Percentiles rank a stretch among this genome's conserved stretches.
Conservation (phyloP, 1,140 invertebrate genomes). For the Apis florea region DNA sequence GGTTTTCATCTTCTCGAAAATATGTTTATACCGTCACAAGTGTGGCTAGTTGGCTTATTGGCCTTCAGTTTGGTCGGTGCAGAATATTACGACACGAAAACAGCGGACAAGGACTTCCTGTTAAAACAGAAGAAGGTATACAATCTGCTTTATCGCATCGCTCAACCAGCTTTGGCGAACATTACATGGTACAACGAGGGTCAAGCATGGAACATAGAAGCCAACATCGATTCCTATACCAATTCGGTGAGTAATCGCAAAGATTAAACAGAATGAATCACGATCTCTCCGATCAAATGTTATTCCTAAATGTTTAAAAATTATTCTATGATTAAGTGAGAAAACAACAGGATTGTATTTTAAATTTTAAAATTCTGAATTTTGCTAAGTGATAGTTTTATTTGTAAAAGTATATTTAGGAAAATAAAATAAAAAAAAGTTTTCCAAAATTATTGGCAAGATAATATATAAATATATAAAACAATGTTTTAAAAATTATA, state of each 20-base stretch:
- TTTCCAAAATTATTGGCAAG: background rate
- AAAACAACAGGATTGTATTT: too few species aligned
- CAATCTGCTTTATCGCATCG: conserved; percentile 83
- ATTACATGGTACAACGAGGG: conserved; percentile 79
- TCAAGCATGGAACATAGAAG: conserved; percentile 81
- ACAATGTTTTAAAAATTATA: background rate
- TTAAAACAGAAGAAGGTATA: conserved; percentile 83
- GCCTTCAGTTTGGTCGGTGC: conserved; percentile 48
- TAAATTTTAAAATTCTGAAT: too few species aligned
- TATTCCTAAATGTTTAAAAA: too few species aligned
- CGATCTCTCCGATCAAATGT: too few species aligned
- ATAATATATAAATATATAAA: background rate
- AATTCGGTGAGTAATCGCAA: conserved; percentile 63
- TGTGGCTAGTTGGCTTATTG: conserved; percentile 63
- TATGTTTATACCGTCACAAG: conserved; percentile 70
- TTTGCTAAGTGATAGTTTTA: too few species aligned
- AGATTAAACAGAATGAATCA: too few species aligned
- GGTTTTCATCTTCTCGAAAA: conserved; percentile 7
- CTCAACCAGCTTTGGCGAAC: conserved; percentile 80
- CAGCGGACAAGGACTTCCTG: conserved; percentile 80
- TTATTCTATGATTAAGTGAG: too few species aligned
- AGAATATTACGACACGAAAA: conserved; percentile 55
- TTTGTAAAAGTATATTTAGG: too few species aligned
- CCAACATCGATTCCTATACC: conserved; percentile 79
- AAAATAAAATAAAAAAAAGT: background rate